phyloP scores from a whole-genome alignment of 2,797 vertebrate species.

The Pelodytes ibericus region DNA sequence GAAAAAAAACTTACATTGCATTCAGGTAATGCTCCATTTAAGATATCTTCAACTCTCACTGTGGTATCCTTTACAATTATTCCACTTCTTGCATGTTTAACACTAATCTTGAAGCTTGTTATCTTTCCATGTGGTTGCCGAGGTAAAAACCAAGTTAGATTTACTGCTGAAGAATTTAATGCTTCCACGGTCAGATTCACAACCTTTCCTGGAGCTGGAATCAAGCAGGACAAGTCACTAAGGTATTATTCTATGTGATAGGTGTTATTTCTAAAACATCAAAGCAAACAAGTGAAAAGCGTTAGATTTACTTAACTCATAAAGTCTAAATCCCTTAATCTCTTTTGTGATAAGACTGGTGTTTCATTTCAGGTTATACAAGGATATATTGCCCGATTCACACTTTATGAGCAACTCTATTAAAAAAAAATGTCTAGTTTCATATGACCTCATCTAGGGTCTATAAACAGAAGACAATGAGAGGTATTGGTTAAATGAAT shows the following conservation, averaged over 20 bases:
- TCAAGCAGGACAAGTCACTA: slow-evolving; percentile 47
- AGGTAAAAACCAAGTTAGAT: slow-evolving; percentile 93
- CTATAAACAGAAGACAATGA: too few relatives aligned
- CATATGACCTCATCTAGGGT: too few relatives aligned
- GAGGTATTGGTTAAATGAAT: too few relatives aligned
- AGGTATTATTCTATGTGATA: not conserved
- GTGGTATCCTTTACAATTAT: slow-evolving; percentile 81
- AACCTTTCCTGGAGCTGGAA: slow-evolving; percentile 91
- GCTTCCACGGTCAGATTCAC: slow-evolving; percentile 90
- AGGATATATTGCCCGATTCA: not conserved
- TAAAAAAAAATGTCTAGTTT: too few relatives aligned
- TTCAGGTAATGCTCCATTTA: slow-evolving; percentile 86
- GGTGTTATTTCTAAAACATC: not conserved
- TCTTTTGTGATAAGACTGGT: slow-evolving; percentile 1
- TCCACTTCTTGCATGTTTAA: slow-evolving; percentile 86
- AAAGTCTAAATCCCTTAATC: not conserved
- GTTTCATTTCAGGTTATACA: not conserved
- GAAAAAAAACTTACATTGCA: slow-evolving; percentile 92
- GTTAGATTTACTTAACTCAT: not conserved
- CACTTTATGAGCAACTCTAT: not conserved
- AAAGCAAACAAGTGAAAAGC: not conserved
- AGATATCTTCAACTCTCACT: slow-evolving; percentile 89
- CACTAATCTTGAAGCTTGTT: slow-evolving; percentile 92
- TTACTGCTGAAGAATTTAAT: slow-evolving; percentile 86
- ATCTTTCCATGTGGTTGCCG: slow-evolving; percentile 94